phyloP scores from a whole-genome alignment of 2,888 invertebrate species.

The Adela reaumurella region DNA sequence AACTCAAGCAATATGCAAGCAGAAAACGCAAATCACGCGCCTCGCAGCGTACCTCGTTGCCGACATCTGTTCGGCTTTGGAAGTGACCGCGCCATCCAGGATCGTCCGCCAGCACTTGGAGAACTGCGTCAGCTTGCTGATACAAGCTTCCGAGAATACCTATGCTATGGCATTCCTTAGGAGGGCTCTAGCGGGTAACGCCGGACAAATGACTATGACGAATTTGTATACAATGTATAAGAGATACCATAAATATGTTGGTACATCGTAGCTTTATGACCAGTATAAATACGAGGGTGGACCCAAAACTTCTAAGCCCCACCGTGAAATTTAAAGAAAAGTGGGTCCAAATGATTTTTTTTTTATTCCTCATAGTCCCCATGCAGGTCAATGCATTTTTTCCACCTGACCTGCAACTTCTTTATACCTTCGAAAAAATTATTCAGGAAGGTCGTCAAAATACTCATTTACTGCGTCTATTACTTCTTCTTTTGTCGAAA shows the following conservation, averaged over 20 bases:
- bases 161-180: slow-evolving; percentile 40
- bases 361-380: no score
- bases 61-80: slow-evolving; percentile 33
- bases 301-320: no score
- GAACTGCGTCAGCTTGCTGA: slow-evolving; percentile 31
- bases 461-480: no score
- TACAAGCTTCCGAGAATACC: slow-evolving; percentile 32
- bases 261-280: slow-evolving; percentile 18
- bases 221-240: slow-evolving; percentile 43
- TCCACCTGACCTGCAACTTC: no score
- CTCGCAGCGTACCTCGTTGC: slow-evolving; percentile 42
- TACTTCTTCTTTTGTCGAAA: no score
- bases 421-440: no score
- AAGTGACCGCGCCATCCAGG: slow-evolving; percentile 27
- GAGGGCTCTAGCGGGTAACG: slow-evolving; percentile 28
- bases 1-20: slow-evolving; percentile 40
- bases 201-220: slow-evolving; percentile 37
- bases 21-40: slow-evolving; percentile 37
- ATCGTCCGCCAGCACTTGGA: slow-evolving; percentile 38
- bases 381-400: no score
- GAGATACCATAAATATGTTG: slow-evolving; percentile 47
- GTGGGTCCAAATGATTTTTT: no score
- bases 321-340: no score
- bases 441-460: no score
- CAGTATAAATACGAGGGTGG: no score